phyloP scores from a whole-genome alignment of 2,888 invertebrate species.

The Hartigia nigra region DNA sequence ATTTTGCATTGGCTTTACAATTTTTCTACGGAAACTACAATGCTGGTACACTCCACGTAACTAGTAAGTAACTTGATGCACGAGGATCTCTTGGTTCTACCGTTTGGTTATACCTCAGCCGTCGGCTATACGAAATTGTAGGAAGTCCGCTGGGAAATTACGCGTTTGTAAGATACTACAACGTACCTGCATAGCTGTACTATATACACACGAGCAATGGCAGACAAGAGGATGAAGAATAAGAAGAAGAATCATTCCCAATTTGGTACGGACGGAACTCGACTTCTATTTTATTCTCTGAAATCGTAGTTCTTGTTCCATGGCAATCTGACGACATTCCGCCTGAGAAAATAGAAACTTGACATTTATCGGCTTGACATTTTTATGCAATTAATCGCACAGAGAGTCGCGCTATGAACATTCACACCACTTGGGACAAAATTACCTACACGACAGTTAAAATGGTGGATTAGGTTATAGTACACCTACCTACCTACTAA shows the following conservation, averaged over 20 bases:
- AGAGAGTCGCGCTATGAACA: not conserved
- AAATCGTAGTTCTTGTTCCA: not conserved
- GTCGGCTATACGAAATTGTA: slow-evolving; percentile 25
- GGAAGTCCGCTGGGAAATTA: slow-evolving; percentile 54
- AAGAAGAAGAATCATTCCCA: not conserved
- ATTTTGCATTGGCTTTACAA: not conserved
- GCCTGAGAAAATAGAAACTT: not conserved
- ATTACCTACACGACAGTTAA: not conserved
- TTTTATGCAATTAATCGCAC: not conserved
- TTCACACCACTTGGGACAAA: not conserved
- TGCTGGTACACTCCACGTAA: not conserved
- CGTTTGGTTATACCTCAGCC: not conserved
- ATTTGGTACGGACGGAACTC: not conserved
- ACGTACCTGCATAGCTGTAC: not conserved
- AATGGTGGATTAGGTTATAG: not conserved
- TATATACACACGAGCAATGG: not conserved
- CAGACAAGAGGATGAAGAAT: not conserved
- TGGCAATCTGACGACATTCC: not conserved
- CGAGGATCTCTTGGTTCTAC: not conserved
- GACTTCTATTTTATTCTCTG: not conserved
- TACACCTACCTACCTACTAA: not conserved
- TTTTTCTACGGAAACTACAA: not conserved
- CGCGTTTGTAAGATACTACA: slow-evolving; percentile 29
- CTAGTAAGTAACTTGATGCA: not conserved
- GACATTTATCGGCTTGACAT: not conserved